Conservation (phyloP, 2,797 vertebrate genomes). For the Pantherophis alleghaniensis region DNA sequence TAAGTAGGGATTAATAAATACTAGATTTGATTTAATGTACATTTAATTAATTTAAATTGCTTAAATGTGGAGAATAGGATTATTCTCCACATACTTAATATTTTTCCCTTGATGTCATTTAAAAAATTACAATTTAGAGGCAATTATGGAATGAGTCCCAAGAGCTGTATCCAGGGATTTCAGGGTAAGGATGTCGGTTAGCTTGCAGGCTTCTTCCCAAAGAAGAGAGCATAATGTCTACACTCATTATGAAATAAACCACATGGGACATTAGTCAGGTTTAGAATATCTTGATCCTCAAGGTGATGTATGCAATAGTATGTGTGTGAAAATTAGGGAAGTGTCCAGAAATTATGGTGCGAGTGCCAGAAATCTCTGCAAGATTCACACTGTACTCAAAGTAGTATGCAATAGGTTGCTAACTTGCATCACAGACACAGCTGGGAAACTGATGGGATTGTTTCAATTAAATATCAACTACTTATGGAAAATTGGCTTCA, state of each 20-base stretch:
- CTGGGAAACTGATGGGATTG: constrained; percentile 56
- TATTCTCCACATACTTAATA: neutral
- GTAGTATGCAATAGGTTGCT: constrained; percentile 59
- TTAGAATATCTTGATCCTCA: neutral
- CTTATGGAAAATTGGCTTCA: constrained; percentile 47
- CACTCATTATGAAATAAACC: neutral
- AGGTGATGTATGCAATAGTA: neutral
- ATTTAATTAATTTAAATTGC: neutral
- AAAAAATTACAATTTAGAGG: neutral
- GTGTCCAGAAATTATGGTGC: constrained; percentile 19
- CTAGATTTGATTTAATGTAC: neutral
- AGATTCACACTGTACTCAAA: constrained; percentile 35
- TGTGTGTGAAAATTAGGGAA: neutral
- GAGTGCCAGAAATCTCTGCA: constrained; percentile 33
- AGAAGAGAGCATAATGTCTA: neutral
- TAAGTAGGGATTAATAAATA: neutral
- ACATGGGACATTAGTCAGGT: neutral
- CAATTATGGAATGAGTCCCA: neutral
- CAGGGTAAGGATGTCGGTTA: neutral
- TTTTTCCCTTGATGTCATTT: neutral
- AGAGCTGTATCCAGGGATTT: neutral
- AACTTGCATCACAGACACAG: constrained; percentile 57
- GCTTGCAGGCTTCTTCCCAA: neutral
- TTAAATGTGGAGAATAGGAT: neutral
- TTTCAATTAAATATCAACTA: constrained; percentile 57